Evolutionary conservation across 2,888 invertebrate species (phyloP).

Genomic region (Rhopalosiphum nymphaeae): DNA sequence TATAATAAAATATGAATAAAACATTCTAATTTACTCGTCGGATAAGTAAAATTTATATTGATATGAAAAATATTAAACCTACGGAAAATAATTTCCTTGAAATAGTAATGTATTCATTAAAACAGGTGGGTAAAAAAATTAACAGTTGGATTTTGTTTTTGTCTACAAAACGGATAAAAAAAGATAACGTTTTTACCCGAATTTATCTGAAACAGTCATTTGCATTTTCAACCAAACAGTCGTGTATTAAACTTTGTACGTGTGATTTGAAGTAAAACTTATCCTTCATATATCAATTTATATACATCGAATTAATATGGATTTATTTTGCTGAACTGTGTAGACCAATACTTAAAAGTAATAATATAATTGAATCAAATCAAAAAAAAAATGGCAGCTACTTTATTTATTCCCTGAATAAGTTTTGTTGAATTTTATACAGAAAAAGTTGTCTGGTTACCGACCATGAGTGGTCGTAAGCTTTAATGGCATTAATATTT

Average conservation of each 20-base stretch:
- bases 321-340: neutral
- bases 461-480: neutral
- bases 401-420: neutral
- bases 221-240: neutral
- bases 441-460: neutral
- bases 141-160: neutral
- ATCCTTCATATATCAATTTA: neutral
- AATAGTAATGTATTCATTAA: neutral
- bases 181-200: neutral
- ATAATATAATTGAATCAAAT: neutral
- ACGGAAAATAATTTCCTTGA: neutral
- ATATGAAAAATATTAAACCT: neutral
- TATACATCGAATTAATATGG: too few species aligned
- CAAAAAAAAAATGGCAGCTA: neutral
- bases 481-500: neutral
- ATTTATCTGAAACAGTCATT: neutral
- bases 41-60: neutral
- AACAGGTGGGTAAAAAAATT: neutral
- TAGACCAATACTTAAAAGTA: neutral
- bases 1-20: neutral
- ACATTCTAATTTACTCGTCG: neutral
- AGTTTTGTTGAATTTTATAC: neutral
- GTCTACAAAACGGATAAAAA: neutral
- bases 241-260: neutral
- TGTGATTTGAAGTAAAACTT: neutral